Conservation (phyloP, 2,888 invertebrate species). For the Dasypogon diadema region DNA sequence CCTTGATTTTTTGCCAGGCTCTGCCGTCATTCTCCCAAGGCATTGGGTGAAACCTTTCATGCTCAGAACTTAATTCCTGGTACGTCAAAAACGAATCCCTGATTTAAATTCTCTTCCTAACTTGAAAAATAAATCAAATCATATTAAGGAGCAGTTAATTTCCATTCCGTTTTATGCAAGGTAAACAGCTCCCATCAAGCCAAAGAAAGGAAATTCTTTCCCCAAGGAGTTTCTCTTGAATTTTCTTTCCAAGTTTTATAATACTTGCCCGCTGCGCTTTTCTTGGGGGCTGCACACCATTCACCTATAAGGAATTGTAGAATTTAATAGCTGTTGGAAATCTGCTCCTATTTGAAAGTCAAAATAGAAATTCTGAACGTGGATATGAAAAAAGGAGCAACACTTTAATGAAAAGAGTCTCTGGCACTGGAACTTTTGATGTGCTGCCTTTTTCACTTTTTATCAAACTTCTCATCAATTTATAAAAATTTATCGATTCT, state of each 20-base stretch:
- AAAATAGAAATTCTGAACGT: slow-evolving; percentile 24
- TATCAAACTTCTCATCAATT: neutral
- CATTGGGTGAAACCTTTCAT: neutral
- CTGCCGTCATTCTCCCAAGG: too few relatives aligned
- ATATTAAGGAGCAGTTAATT: slow-evolving; percentile 18
- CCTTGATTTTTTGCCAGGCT: too few relatives aligned
- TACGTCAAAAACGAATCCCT: neutral
- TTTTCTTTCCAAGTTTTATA: neutral
- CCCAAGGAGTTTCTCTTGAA: neutral
- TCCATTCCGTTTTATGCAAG: neutral
- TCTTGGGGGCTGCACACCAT: neutral
- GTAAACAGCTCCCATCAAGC: neutral
- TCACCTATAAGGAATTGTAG: neutral
- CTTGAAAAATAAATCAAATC: neutral
- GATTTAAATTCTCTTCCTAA: neutral
- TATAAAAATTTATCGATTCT: neutral
- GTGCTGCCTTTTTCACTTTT: neutral
- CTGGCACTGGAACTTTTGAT: neutral
- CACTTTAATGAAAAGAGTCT: neutral
- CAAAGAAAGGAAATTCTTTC: slow-evolving; percentile 12
- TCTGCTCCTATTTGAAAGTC: slow-evolving; percentile 33
- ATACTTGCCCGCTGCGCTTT: neutral
- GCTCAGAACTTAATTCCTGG: neutral
- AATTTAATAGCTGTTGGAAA: slow-evolving; percentile 25
- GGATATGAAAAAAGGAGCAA: neutral